Percentiles rank a stretch among this genome's conserved stretches.
Conservation (phyloP, 2,888 invertebrate species). For the Caradrina kadenii region DNA sequence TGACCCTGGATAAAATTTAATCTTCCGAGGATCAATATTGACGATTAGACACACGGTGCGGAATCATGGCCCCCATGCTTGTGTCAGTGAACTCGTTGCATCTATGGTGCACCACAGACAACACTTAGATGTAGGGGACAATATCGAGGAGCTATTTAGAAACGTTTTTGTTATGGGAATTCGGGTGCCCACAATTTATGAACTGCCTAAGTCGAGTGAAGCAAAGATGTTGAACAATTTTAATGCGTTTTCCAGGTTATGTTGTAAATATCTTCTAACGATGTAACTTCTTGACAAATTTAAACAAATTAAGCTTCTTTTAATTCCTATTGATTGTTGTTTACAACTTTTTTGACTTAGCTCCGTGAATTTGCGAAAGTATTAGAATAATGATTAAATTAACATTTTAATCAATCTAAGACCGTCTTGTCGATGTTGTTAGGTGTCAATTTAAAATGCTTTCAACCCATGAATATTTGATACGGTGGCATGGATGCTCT, state of each 20-base stretch:
- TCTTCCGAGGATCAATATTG: slow-evolving; percentile 68
- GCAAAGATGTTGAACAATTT: slow-evolving; percentile 17
- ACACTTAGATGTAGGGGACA: slow-evolving; percentile 66
- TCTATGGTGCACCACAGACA: slow-evolving; percentile 65
- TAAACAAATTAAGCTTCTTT: slow-evolving; percentile 13
- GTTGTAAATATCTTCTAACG: background rate
- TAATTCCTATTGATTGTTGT: slow-evolving; percentile 9
- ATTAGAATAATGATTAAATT: slow-evolving; percentile 28
- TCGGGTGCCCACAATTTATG: slow-evolving; percentile 56
- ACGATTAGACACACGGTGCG: slow-evolving; percentile 67
- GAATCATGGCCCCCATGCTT: slow-evolving; percentile 63
- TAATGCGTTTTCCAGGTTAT: background rate
- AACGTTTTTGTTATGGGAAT: slow-evolving; percentile 62
- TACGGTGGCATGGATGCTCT: slow-evolving; percentile 24
- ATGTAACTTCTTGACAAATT: slow-evolving; percentile 1
- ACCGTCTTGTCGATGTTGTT: background rate
- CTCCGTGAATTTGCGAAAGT: slow-evolving; percentile 20
- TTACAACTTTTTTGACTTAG: slow-evolving; percentile 27
- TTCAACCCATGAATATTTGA: slow-evolving; percentile 21
- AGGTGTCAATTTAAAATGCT: slow-evolving; percentile 32
- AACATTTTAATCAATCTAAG: slow-evolving; percentile 37
- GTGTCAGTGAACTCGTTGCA: slow-evolving; percentile 75
- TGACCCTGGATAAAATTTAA: slow-evolving; percentile 51
- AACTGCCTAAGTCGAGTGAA: slow-evolving; percentile 1
- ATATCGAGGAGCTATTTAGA: slow-evolving; percentile 67